Base-by-base conservation (phyloP, 2,797 vertebrate genomes). In the Hippocampus kuda region DNA sequence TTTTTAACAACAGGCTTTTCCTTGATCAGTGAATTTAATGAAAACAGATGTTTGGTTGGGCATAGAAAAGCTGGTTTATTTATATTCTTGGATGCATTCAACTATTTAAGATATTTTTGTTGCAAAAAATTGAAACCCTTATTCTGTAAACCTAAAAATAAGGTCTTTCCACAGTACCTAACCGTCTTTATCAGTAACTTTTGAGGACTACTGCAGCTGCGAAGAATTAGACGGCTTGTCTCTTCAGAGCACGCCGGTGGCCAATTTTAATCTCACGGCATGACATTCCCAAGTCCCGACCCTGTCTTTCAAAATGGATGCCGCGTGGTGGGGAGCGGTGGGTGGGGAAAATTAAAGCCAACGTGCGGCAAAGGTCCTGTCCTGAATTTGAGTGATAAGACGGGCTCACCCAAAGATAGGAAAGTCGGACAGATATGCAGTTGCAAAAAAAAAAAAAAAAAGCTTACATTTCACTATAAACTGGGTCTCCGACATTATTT, bases 281-380 rank as follows among this genome's bases (percentile, higher is more conserved):
- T 77, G 73, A 27, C 42, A 66, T 76, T 75, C 73, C 71, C 1
- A 10, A 72, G 70, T 69, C 75, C 62, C 66, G 72, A 76, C 79
- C 78, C 67, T 72, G 67, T 79, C 75, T 84, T 77, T 75, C 38
- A 68, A 75, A 77, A 70, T 76, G n/a, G 34, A 71, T 74, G 59
- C 71, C 71, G 48, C 1, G 69, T 65, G 24, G 68, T 2, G 7
- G 64, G 34, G 56, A 61, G 70, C 9, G 0, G 65, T 22, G 65
- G 34, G 73, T 68, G 71, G 66, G 78, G 70, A 71, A 79, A 81
- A 69, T 20, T 20, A 73, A 77, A 68, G 79, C 22, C 57, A 30
- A 64, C 77, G 57, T n/a, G 76, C 81, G 44, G 53, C 75, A 79
- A 73, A 84, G 87, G 81, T 85, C 75, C 60, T 59, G 64, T 27